Conservation (phyloP, 2,888 invertebrate species). For the Biston stratarius region DNA sequence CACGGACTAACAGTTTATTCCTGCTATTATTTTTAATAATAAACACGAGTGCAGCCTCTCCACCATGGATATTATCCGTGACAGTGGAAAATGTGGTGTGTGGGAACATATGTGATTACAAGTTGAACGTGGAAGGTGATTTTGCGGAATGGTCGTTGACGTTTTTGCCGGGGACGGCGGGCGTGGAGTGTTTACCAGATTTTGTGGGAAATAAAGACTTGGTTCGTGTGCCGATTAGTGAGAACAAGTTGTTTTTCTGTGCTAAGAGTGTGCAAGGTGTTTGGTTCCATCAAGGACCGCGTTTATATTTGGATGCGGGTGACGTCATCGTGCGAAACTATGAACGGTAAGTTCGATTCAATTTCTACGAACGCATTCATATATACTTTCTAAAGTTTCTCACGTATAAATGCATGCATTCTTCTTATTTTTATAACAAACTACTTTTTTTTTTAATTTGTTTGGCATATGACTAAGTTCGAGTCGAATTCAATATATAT, state of each 20-base stretch:
- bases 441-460: no score
- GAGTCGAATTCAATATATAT: no score
- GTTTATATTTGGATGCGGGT: conserved; percentile 75
- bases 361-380: conserved; percentile 17
- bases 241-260: conserved; percentile 71
- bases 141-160: conserved; percentile 74
- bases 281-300: conserved; percentile 74
- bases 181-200: conserved; percentile 55
- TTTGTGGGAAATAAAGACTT: conserved; percentile 55
- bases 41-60: conserved; percentile 65
- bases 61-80: conserved; percentile 80
- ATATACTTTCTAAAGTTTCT: conserved; percentile 19
- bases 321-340: conserved; percentile 70
- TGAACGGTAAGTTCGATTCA: conserved; percentile 60
- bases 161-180: conserved; percentile 56
- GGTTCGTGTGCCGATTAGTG: conserved; percentile 58
- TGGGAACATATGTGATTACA: conserved; percentile 66
- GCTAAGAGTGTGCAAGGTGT: conserved; percentile 63
- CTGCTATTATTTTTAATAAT: conserved; percentile 77
- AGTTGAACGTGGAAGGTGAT: conserved; percentile 66
- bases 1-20: conserved; percentile 81
- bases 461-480: no score
- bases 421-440: background rate
- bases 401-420: conserved; percentile 13
- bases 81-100: conserved; percentile 65